Base-by-base conservation (phyloP, 37 sponge, comb jelly and placozoan genomes). In the Oscarella lobularis region DNA sequence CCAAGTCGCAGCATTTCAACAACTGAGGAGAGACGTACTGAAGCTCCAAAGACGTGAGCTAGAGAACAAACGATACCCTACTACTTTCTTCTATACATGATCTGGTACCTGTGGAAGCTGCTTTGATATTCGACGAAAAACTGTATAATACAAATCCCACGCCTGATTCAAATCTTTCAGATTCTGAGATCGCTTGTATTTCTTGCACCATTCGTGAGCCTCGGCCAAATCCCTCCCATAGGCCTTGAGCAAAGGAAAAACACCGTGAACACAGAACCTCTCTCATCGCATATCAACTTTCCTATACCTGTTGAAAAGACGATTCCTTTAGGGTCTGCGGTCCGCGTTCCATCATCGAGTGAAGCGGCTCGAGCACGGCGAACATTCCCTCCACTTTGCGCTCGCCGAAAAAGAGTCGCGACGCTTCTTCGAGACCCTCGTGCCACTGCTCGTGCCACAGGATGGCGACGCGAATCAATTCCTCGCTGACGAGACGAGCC, bases 381-480 rank as follows among this genome's bases (percentile, higher is more conserved):
- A 96, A 82, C 98, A 96, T 96, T 0, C 85, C 94, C 37, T 83
- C 38, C 3, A 90, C 80, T 66, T 96, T 93, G 80, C 89, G 84
- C 80, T 96, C 94, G 29, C 88, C 90, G 86, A 93, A 96, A 67
- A 88, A 93, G 76, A 85, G 55, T 35, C 85, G 54, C 31, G 91
- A 94, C 3, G 98, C 98, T 40, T 93, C 94, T 70, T 96, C 98
- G 77, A 96, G 82, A 41, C 87, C 88, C 67, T 93, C 98, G 67
- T 96, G 94, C 98, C 98, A 96, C 79, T 88, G 88, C 74, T 96
- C 98, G 79, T 93, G 94, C 98, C 98, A 96, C 41, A 93, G 76
- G 5, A 96, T 96, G 77, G 98, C 90, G 33, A 96, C 94, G 32
- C 98, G 35, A 32, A 96, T 96, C 35, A 96, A 89, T 75, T 96